Conservation (phyloP, 2,888 invertebrate genomes). For the Apotomis betuletana region DNA sequence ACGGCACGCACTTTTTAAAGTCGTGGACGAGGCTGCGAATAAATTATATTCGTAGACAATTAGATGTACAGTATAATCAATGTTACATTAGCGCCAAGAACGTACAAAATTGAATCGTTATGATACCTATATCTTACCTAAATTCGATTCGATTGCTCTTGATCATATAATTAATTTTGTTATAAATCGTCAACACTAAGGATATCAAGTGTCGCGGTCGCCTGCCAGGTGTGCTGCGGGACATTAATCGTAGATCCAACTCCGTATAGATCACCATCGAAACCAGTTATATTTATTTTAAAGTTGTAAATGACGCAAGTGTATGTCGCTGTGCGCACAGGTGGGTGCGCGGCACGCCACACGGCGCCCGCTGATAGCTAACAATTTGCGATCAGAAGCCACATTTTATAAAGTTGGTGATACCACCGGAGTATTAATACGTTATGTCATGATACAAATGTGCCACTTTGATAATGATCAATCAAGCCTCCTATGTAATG, state of each 20-base stretch:
- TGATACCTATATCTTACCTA: neutral
- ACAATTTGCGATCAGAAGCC: neutral
- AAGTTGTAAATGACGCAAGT: conserved; percentile 81
- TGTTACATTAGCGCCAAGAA: neutral
- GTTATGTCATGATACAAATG: too few species aligned
- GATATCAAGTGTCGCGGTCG: conserved; percentile 60
- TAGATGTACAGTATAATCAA: conserved; percentile 1
- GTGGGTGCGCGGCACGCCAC: conserved; percentile 62
- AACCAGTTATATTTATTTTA: conserved; percentile 82
- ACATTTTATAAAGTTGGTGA: too few species aligned
- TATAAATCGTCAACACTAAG: conserved; percentile 32
- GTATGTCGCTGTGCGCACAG: conserved; percentile 67
- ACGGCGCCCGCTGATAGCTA: conserved; percentile 14
- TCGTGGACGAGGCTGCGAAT: neutral
- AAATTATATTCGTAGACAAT: conserved; percentile 1
- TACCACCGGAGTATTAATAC: too few species aligned
- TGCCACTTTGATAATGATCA: too few species aligned
- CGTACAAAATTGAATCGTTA: neutral
- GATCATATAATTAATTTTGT: conserved; percentile 21
- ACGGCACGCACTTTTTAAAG: conserved; percentile 25
- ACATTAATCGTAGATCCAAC: conserved; percentile 78
- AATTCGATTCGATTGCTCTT: neutral
- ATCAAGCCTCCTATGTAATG: too few species aligned
- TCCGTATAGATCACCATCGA: conserved; percentile 80
- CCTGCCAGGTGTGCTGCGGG: conserved; percentile 73